Percentiles rank a stretch among this genome's conserved stretches.
Conservation (phyloP, 2,113 vertebrate species). For the Phyllostomus hastatus region DNA sequence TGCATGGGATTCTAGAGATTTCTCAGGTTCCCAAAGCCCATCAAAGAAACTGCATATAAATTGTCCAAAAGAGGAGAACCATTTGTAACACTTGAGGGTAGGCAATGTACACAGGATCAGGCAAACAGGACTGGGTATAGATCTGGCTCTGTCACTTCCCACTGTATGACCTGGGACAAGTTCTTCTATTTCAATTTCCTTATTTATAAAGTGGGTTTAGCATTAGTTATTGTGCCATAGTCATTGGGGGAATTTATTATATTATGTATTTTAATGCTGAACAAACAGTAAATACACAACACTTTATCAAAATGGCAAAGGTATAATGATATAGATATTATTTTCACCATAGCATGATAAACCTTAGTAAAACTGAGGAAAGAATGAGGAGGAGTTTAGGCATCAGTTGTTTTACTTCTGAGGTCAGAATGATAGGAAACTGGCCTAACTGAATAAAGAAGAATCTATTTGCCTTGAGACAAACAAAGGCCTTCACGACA, state of each 20-base stretch:
- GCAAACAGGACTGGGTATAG: not conserved
- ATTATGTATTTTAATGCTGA: not conserved
- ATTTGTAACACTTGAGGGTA: not conserved
- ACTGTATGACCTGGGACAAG: not conserved
- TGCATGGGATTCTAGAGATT: not conserved
- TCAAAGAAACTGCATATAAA: not conserved
- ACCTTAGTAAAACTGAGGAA: not conserved
- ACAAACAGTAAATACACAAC: not conserved
- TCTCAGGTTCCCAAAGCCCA: not conserved
- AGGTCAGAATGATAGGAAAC: not conserved
- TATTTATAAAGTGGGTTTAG: not conserved
- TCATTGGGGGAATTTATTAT: not conserved
- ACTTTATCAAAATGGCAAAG: not conserved
- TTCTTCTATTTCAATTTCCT: not conserved
- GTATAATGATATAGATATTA: not conserved
- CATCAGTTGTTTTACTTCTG: not conserved
- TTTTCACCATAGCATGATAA: not conserved
- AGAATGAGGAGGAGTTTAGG: not conserved
- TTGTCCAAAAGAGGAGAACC: not conserved
- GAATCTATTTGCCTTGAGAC: not conserved
- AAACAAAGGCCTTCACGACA: not conserved
- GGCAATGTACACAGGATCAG: not conserved
- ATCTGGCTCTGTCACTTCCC: not conserved
- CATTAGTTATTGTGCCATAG: not conserved
- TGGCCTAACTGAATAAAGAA: not conserved